Base-by-base conservation (phyloP, 2,797 vertebrate species). In the Myioborus miniatus region DNA sequence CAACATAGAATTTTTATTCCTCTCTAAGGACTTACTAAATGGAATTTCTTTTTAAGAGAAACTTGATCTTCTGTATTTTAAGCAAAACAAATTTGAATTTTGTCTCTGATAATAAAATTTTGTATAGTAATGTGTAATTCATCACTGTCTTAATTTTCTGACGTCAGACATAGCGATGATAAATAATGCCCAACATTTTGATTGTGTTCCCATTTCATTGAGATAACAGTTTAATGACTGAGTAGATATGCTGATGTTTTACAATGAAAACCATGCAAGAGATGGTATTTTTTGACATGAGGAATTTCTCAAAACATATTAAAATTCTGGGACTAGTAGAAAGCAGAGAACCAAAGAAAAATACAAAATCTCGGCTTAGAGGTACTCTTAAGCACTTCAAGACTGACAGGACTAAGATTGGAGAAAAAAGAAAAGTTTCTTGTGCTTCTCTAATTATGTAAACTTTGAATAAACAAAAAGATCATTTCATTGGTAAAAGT, bases 71-170 rank as follows among this genome's bases (percentile, higher is more conserved):
- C 97, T 98, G 97, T 98, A 98, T 98, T 98, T 98, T 98, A 97
- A 98, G 81, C 87, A 97, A 97, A 98, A 97, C 64, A 96, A 96
- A 97, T 96, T 97, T 98, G 96, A 97, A 98, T 98, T 98, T 98
- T 98, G 95, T 96, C 95, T 98, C 96, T 98, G 96, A 98, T 97
- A 98, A 98, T 98, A 98, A 98, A 98, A 97, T 97, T 98, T 98
- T 98, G 86, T 98, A 98, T 90, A 98, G 96, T 98, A 98, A 97
- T 92, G 62, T 97, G 80, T 95, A 97, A 97, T 96, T 96, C 95
- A 97, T 97, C 94, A 97, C 88, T 97, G 97, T 97, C 93, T 97
- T 97, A 97, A 97, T 98, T 98, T 97, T 97, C 75, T 97, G 95
- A 97, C 0, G 0, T 95, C 76, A 96, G 88, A 91, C 63, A 87